phyloP scores from a whole-genome alignment of 2,888 invertebrate genomes.

The Tortricodes alternella region DNA sequence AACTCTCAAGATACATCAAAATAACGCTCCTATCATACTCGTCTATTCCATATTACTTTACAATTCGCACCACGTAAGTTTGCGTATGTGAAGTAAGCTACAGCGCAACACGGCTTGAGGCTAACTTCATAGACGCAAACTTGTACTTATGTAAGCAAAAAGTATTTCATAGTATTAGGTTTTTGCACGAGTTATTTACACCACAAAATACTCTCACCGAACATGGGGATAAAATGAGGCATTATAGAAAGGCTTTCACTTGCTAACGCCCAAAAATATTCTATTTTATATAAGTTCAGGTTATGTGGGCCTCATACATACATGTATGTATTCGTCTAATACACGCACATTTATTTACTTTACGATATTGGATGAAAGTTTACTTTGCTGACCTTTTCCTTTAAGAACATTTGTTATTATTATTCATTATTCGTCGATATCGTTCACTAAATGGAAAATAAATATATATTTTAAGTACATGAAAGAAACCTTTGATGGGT shows the following conservation, averaged over 20 bases:
- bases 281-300: conserved; percentile 1
- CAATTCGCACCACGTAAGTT: too few relatives aligned
- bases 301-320: not conserved
- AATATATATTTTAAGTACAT: not conserved
- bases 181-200: not conserved
- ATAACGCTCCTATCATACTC: too few relatives aligned
- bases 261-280: conserved; percentile 2
- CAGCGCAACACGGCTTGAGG: too few relatives aligned
- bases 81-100: too few relatives aligned
- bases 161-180: not conserved
- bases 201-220: conserved; percentile 1
- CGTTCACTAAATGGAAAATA: not conserved
- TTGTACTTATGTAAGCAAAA: not conserved
- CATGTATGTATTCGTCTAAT: not conserved
- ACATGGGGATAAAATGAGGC: conserved; percentile 13
- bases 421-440: not conserved
- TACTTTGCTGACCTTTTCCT: not conserved
- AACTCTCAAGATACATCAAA: too few relatives aligned
- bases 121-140: too few relatives aligned
- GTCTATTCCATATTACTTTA: too few relatives aligned
- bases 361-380: not conserved
- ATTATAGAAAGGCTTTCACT: conserved; percentile 12
- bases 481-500: not conserved
- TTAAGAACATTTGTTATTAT: not conserved
- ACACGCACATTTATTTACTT: not conserved